Evolutionary conservation across 1,140 invertebrate species (phyloP).

Genomic region (Orchestia grillus): DNA sequence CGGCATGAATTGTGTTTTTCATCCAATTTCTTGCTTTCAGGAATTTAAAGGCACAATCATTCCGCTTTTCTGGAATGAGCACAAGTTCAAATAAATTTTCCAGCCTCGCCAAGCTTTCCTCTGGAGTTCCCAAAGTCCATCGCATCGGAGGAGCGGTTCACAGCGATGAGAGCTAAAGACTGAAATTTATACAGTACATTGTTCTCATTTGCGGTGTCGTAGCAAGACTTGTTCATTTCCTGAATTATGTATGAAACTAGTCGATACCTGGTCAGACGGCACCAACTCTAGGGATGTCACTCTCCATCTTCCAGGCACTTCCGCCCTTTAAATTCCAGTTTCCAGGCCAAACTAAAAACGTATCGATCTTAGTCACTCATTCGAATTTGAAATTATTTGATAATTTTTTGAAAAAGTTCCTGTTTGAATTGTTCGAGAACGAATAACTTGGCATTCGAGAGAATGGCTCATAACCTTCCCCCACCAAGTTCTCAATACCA

Average conservation of each 20-base stretch:
- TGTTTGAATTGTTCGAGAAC: not conserved
- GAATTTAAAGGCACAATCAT: no score
- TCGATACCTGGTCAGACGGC: not conserved
- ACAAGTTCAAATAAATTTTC: no score
- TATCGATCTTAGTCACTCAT: not conserved
- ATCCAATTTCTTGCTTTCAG: no score
- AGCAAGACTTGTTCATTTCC: not conserved
- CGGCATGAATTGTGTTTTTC: no score
- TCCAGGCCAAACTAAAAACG: not conserved
- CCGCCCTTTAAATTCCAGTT: not conserved
- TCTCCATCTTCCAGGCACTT: not conserved
- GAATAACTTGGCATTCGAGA: not conserved
- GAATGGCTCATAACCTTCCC: not conserved
- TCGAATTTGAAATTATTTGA: not conserved
- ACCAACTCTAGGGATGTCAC: not conserved
- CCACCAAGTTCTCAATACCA: not conserved
- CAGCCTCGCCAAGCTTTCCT: no score
- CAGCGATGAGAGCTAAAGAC: not conserved
- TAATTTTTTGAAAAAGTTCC: not conserved
- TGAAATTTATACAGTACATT: not conserved
- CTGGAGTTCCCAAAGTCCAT: not conserved
- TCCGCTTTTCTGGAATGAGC: no score
- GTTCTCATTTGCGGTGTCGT: not conserved
- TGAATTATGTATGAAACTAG: not conserved
- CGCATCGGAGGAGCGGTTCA: not conserved